Base-by-base conservation (phyloP, 2,888 invertebrate species). In the Argynnis bischoffii region DNA sequence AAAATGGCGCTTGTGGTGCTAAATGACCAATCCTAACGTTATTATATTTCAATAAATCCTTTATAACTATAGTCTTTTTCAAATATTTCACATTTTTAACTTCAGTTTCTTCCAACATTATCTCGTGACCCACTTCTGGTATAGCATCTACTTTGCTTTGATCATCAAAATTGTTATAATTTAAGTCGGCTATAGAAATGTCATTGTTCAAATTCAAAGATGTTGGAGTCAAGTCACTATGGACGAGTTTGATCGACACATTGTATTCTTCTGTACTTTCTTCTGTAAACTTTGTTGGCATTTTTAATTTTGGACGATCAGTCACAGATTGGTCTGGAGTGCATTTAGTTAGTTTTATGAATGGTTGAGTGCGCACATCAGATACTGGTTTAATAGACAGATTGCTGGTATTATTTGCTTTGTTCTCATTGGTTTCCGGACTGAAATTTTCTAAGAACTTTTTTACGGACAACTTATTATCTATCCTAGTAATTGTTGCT, bases 371-470 rank as follows among this genome's bases (percentile, higher is more conserved):
- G 0, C 61, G 55, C 0, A 54, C 46, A 0, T 69, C 68, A 0
- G 50, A 47, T 1, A 81, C 75, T 2, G 71, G 16, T 64, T 76
- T 85, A 0, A 89, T 69, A 0, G 78, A 76, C 0, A 88, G 74
- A 0, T 68, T 72, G n/a, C 63, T 69, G 0, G 68, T 68, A 35
- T 75, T 60, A 3, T 56, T 54, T 0, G 73, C 71, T n/a, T 77
- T 80, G 1, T 74, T 69, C 0, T 56, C 18, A 2, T 69, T 79
- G 0, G 6, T 64, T 5, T 89, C 89, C 0, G 92, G 92, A 0
- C 79, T 83, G 57, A 92, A 92, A 26, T 79, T 89, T 69, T 91
- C 90, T 1, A 90, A 79, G 50, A 89, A 92, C 11, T 89, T 90
- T 61, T 85, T 83, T 0, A 86, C 91, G 0, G 90, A 90, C 1